Evolutionary conservation across 2,113 vertebrate genomes (phyloP).

Genomic region (Taxidea taxus): DNA sequence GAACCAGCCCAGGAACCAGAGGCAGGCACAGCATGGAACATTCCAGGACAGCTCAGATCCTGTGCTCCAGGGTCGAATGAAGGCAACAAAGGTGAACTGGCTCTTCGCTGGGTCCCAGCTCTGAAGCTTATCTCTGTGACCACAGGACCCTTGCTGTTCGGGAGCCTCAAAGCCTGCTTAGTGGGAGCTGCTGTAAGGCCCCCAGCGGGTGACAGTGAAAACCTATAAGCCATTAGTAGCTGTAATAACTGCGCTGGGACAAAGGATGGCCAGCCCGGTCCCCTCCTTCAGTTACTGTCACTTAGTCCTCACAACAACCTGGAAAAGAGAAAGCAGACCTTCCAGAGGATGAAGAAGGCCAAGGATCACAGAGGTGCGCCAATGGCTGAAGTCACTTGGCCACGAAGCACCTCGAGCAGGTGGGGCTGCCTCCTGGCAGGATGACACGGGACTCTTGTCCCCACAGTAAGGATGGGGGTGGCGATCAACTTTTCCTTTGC

Average conservation of each 20-base stretch:
- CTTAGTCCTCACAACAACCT: neutral
- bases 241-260: neutral
- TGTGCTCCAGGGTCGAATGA: accelerated
- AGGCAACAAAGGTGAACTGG: neutral
- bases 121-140: neutral
- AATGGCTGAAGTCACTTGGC: neutral
- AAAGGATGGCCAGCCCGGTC: accelerated
- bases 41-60: too few species aligned
- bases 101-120: neutral
- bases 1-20: neutral
- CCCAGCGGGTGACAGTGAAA: neutral
- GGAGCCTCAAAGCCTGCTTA: neutral
- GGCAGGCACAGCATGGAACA: neutral
- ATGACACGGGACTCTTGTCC: neutral
- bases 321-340: neutral
- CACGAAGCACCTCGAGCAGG: accelerated
- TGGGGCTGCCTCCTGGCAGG: neutral
- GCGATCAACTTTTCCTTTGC: neutral
- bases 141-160: neutral
- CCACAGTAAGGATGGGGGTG: neutral
- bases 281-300: neutral
- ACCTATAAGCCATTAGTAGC: neutral
- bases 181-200: neutral
- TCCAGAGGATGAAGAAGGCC: too few species aligned
- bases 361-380: neutral